A percentile compares a stretch with the other conserved stretches of the same genome.
Evolutionary conservation across 2,888 invertebrate genomes (phyloP).

Genomic region (Iselma pallidipennis): DNA sequence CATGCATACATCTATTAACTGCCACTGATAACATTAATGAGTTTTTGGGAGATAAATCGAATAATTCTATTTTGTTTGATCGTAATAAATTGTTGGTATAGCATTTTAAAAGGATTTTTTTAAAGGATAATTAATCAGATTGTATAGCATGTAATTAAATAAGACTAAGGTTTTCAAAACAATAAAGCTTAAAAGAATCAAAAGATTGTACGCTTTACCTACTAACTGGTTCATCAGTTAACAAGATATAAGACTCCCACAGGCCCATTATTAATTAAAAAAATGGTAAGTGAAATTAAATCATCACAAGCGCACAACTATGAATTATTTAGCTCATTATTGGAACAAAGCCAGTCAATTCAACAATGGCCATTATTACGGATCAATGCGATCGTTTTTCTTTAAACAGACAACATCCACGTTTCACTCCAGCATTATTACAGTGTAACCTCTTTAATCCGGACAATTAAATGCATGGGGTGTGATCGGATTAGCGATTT

Average conservation of each 20-base stretch:
- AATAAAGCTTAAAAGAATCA: background rate
- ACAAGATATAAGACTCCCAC: background rate
- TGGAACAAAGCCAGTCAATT: constrained; percentile 20
- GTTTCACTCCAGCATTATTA: background rate
- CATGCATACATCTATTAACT: background rate
- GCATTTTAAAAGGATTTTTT: too few species aligned
- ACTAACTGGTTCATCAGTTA: background rate
- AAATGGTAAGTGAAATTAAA: constrained; percentile 20
- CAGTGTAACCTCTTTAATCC: too few species aligned
- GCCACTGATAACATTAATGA: constrained; percentile 5
- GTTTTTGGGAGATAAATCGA: background rate
- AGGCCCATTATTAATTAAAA: constrained; percentile 6
- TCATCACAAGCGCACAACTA: constrained; percentile 9
- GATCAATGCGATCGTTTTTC: constrained; percentile 17
- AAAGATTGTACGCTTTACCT: background rate
- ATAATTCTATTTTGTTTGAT: background rate
- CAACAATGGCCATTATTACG: constrained; percentile 25
- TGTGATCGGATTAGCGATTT: too few species aligned
- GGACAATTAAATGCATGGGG: too few species aligned
- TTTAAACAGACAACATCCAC: background rate
- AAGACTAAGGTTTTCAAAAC: background rate
- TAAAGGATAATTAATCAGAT: background rate
- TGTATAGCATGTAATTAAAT: too few species aligned
- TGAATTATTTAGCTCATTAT: constrained; percentile 25
- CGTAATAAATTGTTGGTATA: background rate